A percentile compares a stretch with the other conserved stretches of the same genome.
Evolutionary conservation across 2,797 vertebrate genomes (phyloP).

Genomic region (Cryptoblepharus egeriae): DNA sequence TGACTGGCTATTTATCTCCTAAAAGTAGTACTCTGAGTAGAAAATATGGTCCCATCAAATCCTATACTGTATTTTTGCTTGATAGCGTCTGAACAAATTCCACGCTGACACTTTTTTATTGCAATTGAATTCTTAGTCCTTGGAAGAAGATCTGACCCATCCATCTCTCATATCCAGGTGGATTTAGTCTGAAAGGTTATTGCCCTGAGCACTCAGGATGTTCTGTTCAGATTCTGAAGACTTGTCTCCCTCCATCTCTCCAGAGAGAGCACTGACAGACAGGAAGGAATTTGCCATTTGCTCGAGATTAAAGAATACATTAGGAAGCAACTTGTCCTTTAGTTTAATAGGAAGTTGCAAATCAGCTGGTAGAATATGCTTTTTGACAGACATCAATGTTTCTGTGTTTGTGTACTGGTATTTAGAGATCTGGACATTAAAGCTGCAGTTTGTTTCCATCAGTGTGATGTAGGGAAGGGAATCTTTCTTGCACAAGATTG

Average conservation of each 20-base stretch:
- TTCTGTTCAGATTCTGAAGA: constrained; percentile 34
- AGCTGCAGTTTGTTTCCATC: not conserved
- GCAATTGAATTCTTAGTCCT: constrained; percentile 8
- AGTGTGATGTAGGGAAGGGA: not conserved
- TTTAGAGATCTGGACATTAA: not conserved
- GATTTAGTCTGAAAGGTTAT: constrained; percentile 33
- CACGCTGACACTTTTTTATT: constrained; percentile 10
- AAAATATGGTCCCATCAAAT: constrained; percentile 41
- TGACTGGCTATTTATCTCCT: constrained; percentile 38
- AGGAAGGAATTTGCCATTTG: constrained; percentile 33
- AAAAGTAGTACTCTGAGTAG: constrained; percentile 27
- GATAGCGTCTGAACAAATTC: constrained; percentile 17
- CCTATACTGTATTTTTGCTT: constrained; percentile 39
- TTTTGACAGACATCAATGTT: not conserved
- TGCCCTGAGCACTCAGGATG: constrained; percentile 11
- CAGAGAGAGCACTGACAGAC: not conserved
- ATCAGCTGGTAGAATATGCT: not conserved
- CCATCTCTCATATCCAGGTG: not conserved
- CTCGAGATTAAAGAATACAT: constrained; percentile 41
- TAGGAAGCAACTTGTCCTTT: not conserved
- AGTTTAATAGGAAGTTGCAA: not conserved
- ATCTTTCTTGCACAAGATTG: not conserved
- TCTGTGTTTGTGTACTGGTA: too few species aligned
- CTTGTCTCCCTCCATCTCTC: constrained; percentile 23
- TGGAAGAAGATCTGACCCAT: constrained; percentile 21